Percentiles rank a stretch among this genome's conserved stretches.
phyloP scores from a whole-genome alignment of 1,140 invertebrate species.

The Meloidogyne floridensis region DNA sequence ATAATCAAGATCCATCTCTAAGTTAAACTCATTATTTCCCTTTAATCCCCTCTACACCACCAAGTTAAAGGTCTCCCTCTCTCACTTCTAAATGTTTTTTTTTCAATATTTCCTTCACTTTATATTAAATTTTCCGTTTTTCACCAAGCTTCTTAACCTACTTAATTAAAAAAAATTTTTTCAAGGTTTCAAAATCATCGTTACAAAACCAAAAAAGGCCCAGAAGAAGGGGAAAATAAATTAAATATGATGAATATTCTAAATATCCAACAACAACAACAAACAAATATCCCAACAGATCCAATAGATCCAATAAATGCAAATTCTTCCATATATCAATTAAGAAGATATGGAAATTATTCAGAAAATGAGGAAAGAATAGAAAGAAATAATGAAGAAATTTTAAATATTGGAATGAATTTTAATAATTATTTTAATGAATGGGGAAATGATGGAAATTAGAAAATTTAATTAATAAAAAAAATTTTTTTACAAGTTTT shows the following conservation, averaged over 20 bases:
- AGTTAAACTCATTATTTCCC: too few relatives aligned
- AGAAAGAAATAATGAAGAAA: not conserved
- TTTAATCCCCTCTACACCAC: too few relatives aligned
- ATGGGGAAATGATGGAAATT: not conserved
- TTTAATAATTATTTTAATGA: slow-evolving; percentile 7
- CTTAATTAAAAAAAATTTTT: not conserved
- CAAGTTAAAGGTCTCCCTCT: too few relatives aligned
- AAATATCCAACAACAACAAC: not conserved
- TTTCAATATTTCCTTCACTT: too few relatives aligned
- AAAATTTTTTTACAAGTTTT: too few relatives aligned
- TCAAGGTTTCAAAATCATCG: slow-evolving; percentile 66
- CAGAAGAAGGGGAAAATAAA: slow-evolving; percentile 6
- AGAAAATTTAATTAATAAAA: too few relatives aligned
- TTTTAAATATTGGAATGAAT: not conserved
- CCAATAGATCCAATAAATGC: not conserved
- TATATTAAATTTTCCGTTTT: not conserved
- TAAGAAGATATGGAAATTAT: slow-evolving; percentile 5
- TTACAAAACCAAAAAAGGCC: slow-evolving; percentile 20
- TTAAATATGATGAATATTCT: slow-evolving; percentile 15
- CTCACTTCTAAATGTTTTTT: too few relatives aligned
- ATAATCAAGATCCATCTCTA: too few relatives aligned
- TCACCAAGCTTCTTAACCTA: not conserved
- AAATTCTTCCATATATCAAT: not conserved
- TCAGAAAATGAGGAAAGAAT: not conserved
- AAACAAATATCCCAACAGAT: not conserved